A percentile compares a stretch with the other conserved stretches of the same genome.
Evolutionary conservation across 2,113 vertebrate species (phyloP).

Genomic region (Deroptyus accipitrinus): DNA sequence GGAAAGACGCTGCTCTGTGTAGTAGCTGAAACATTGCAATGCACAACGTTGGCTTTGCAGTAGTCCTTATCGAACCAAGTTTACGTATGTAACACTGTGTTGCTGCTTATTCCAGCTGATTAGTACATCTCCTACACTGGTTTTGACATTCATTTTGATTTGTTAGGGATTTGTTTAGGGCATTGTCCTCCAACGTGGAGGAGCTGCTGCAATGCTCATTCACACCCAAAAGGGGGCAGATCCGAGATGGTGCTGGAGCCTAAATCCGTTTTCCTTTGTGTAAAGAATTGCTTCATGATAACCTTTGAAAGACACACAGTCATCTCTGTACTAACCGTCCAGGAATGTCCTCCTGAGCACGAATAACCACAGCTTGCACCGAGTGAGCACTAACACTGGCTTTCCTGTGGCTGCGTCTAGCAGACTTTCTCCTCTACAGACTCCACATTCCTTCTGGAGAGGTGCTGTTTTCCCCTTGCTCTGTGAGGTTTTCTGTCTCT

Average conservation of each 20-base stretch:
- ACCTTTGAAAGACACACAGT: background rate
- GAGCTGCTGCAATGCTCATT: background rate
- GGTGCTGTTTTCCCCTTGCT: background rate
- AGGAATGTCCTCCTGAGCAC: slow-evolving; percentile 7
- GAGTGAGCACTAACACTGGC: background rate
- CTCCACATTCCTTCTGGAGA: background rate
- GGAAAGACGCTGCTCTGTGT: background rate
- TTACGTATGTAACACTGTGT: background rate
- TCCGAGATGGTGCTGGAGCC: background rate
- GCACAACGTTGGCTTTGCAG: fast-evolving
- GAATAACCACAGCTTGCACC: background rate
- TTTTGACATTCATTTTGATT: background rate
- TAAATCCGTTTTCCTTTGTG: background rate
- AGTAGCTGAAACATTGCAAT: background rate
- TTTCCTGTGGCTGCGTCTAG: background rate
- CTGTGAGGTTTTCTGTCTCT: background rate
- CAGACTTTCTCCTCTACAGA: background rate
- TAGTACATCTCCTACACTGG: fast-evolving
- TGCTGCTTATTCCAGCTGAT: background rate
- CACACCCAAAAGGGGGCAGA: background rate
- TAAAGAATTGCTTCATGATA: background rate
- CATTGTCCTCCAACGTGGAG: fast-evolving
- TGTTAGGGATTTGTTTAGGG: background rate
- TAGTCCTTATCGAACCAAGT: background rate
- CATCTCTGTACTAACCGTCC: background rate